Evolutionary conservation across 2,888 invertebrate species (phyloP).

Genomic region (Suillia variegata): DNA sequence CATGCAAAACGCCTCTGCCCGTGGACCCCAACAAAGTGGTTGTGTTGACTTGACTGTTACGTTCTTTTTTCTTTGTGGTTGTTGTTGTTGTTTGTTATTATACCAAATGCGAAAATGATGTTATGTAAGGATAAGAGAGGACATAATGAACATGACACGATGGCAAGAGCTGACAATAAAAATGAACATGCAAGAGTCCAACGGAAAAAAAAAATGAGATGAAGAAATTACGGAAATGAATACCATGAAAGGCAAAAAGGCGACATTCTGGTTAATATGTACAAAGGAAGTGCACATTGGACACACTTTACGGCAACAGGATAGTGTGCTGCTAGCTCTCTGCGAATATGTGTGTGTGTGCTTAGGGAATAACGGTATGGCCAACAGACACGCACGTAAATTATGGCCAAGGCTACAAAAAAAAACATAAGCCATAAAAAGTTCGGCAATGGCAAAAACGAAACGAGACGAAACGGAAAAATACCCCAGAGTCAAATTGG

Average conservation of each 20-base stretch:
- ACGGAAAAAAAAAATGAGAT: not conserved
- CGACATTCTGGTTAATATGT: too few species aligned
- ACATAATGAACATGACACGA: constrained; percentile 9
- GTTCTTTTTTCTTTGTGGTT: not conserved
- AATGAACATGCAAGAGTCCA: not conserved
- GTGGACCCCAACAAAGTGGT: not conserved
- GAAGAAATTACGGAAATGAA: not conserved
- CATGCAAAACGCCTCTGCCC: constrained; percentile 16
- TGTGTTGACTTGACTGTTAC: not conserved
- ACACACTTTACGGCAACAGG: too few species aligned
- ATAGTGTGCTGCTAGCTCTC: too few species aligned
- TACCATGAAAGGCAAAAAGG: too few species aligned
- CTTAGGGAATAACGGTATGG: not conserved
- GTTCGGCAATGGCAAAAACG: not conserved
- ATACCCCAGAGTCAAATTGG: not conserved
- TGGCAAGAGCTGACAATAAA: constrained; percentile 2
- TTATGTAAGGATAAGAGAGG: constrained; percentile 20
- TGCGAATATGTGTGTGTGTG: not conserved
- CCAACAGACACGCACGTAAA: too few species aligned
- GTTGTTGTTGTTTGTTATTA: not conserved
- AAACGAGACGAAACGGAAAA: not conserved
- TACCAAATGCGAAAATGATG: constrained; percentile 15
- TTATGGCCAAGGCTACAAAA: too few species aligned
- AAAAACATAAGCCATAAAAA: too few species aligned
- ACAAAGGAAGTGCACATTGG: too few species aligned